Evolutionary conservation across 2,113 vertebrate species (phyloP), one percentile per base, ranked within the genome.

Genomic region (Leuciscus idus): DNA sequence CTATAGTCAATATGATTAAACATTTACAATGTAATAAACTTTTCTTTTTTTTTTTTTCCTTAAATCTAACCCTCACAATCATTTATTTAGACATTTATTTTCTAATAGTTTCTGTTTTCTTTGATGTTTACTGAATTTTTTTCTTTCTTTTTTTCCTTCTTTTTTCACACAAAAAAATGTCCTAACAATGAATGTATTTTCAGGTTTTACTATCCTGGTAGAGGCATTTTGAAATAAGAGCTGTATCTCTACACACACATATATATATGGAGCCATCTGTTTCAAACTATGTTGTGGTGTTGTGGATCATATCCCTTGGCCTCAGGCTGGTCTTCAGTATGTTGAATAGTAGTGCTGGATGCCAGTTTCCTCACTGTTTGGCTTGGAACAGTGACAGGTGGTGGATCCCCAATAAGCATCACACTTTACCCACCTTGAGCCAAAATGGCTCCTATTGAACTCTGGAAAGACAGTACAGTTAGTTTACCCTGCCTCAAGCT

Each of bases 401-500:
- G 66, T 52, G 21, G 61, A 81, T 75, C 68, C 72, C 30, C 64
- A 62, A 48, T 39, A 75, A 79, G 36, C n/a, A 66, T 28, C 4
- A 6, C 36, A 48, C 28, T 55, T 28, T 30, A 26, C n/a, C 19
- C 26, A 28, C 3, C 43, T 73, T 52, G 84, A 79, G 66, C 55
- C 81, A 57, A 86, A 70, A 80, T 86, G 62, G 43, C 57, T 62
- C 39, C 74, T 36, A 30, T 76, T 39, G 43, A 15, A 64, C 17
- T 43, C 48, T 81, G 70, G 13, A 39, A 76, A 68, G 82, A 28
- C 68, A 72, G 28, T 33, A 66, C 30, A 79, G 59, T 75, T 81
- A 79, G 59, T 75, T 81, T 52, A 6, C 57, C 26, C 10, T 73
- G 76, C 85, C 48, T 72, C 66, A 59, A 89, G 88, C 81, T 39